phyloP scores from a whole-genome alignment of 2,113 vertebrate genomes.

The Corythornis cristatus region DNA sequence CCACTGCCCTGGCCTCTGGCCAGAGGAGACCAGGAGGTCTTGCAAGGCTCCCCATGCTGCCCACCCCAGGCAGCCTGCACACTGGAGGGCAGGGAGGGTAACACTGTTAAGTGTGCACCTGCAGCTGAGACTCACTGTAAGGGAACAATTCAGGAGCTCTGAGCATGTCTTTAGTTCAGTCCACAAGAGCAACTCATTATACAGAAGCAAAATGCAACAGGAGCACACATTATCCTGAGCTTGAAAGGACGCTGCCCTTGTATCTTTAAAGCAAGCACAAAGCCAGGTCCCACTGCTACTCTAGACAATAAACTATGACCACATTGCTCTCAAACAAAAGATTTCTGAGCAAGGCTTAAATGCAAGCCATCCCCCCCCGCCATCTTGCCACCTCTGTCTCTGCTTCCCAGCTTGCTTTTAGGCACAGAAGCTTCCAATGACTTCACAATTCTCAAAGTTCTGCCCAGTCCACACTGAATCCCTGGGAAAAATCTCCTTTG shows the following conservation, averaged over 20 bases:
- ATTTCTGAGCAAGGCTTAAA: background rate
- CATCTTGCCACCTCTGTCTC: background rate
- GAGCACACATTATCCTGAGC: background rate
- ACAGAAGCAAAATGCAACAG: background rate
- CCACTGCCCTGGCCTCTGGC: background rate
- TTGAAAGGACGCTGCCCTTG: background rate
- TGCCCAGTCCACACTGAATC: background rate
- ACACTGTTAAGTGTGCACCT: accelerated
- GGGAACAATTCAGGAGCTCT: background rate
- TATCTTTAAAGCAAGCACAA: background rate
- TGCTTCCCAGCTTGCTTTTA: background rate
- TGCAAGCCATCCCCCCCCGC: background rate
- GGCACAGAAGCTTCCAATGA: background rate
- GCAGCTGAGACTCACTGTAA: background rate
- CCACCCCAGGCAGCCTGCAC: background rate
- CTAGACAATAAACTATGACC: background rate
- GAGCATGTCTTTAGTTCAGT: accelerated
- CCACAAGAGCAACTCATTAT: accelerated
- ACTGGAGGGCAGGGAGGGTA: background rate
- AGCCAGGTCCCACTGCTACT: background rate
- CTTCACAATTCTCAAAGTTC: background rate
- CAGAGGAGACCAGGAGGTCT: background rate
- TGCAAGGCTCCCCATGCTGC: background rate
- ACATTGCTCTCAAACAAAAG: background rate
- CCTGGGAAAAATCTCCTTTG: background rate